phyloP scores from a whole-genome alignment of 2,888 invertebrate genomes.

The Tridacna crocea region DNA sequence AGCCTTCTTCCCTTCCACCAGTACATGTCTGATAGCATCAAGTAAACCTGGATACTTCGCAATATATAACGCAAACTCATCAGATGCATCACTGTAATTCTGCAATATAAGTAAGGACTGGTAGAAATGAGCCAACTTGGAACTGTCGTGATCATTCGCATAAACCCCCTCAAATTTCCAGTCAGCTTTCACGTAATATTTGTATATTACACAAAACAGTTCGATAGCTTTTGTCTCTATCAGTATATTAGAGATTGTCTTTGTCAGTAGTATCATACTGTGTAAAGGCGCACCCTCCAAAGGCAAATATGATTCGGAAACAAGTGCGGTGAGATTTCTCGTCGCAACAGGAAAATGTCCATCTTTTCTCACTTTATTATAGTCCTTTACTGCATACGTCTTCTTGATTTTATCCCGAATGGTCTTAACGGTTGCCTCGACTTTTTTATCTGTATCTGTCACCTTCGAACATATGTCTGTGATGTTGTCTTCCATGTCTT shows the following conservation, averaged over 20 bases:
- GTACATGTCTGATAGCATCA: slow-evolving; percentile 20
- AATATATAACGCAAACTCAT: slow-evolving; percentile 24
- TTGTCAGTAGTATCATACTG: slow-evolving; percentile 14
- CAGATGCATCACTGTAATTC: slow-evolving; percentile 45
- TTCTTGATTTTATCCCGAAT: neutral
- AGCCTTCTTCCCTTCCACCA: slow-evolving; percentile 18
- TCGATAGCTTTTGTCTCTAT: slow-evolving; percentile 37
- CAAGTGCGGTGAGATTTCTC: neutral
- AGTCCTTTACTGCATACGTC: neutral
- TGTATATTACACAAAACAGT: slow-evolving; percentile 29
- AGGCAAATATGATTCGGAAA: neutral
- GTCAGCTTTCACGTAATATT: slow-evolving; percentile 21
- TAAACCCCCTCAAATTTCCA: slow-evolving; percentile 30
- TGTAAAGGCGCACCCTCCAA: slow-evolving; percentile 10
- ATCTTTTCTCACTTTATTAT: neutral
- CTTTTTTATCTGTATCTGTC: neutral
- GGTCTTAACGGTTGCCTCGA: neutral
- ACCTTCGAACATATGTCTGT: neutral
- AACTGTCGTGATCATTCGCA: slow-evolving; percentile 11
- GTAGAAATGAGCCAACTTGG: slow-evolving; percentile 23
- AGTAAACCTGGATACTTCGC: slow-evolving; percentile 23
- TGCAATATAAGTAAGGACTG: slow-evolving; percentile 20
- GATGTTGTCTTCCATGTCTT: neutral
- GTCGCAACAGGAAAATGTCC: neutral
- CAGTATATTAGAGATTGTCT: slow-evolving; percentile 22